Evolutionary conservation across 2,888 invertebrate genomes (phyloP).

Genomic region (Nomada goodeniana): DNA sequence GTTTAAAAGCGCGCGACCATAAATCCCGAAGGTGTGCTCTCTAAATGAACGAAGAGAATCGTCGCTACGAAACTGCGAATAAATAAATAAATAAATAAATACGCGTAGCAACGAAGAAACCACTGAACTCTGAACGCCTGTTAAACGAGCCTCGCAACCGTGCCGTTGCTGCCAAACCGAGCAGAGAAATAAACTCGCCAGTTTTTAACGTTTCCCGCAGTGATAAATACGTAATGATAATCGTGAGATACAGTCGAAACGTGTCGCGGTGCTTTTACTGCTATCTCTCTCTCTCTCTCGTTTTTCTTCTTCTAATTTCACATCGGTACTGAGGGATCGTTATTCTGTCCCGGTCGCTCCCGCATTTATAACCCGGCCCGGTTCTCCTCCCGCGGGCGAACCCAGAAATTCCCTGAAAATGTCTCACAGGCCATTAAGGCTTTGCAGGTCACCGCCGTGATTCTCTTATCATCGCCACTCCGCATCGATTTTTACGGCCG

Average conservation of each 20-base stretch:
- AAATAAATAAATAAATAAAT: neutral
- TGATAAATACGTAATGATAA: neutral
- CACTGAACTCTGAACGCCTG: too few species aligned
- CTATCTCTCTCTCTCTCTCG: neutral
- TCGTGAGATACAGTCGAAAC: neutral
- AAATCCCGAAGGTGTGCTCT: neutral
- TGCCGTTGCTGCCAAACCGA: too few species aligned
- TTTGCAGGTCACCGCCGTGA: slow-evolving; percentile 25
- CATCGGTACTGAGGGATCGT: neutral
- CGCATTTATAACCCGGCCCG: neutral
- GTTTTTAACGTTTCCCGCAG: neutral
- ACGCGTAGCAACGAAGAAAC: too few species aligned
- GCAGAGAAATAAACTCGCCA: neutral
- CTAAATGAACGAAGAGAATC: neutral
- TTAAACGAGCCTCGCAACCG: too few species aligned
- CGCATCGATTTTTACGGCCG: slow-evolving; percentile 44
- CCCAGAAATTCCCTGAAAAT: slow-evolving; percentile 17
- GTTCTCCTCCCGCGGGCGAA: neutral
- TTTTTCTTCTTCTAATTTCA: neutral
- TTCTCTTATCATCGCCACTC: slow-evolving; percentile 32
- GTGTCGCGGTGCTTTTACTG: neutral
- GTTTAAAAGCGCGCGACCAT: neutral
- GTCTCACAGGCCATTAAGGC: slow-evolving; percentile 28
- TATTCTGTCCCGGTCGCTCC: neutral
- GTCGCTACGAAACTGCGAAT: neutral